A percentile compares a stretch with the other conserved stretches of the same genome.
These are phyloP conservation scores for Drosophila takahashii DNA, from an alignment of 1,140 invertebrate species.

Conservation along the genomic window DNA sequence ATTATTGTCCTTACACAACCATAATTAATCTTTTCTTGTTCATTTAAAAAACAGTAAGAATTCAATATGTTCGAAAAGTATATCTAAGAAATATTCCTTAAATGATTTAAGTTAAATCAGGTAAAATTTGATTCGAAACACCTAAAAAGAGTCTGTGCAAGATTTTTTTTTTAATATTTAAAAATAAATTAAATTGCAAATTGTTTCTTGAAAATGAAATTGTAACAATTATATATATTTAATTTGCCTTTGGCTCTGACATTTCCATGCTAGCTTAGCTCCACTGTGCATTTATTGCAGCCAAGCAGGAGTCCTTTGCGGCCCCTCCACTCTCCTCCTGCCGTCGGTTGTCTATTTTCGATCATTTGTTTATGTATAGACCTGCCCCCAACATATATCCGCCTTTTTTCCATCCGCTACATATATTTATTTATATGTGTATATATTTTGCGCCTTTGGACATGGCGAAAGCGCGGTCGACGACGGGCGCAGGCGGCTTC, in stretches of 20 bases:
- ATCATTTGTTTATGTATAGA: conserved; percentile 71
- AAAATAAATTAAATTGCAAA: no score
- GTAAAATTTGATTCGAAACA: no score
- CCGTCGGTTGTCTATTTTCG: conserved; percentile 70
- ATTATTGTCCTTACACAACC: background rate
- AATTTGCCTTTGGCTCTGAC: background rate
- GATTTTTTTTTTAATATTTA: no score
- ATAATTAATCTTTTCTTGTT: no score
- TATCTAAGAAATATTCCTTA: no score
- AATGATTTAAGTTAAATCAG: no score
- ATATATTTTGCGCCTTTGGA: conserved; percentile 59
- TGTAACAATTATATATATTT: no score
- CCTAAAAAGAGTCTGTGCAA: no score
- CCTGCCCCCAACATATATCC: conserved; percentile 24
- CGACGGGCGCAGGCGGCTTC: conserved; percentile 60
- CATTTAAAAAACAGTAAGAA: no score
- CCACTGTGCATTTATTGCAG: conserved; percentile 29
- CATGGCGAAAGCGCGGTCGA: conserved; percentile 40
- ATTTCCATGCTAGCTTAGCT: background rate
- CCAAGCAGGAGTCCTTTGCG: conserved; percentile 14
- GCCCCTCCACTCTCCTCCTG: conserved; percentile 3
- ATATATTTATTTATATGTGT: conserved; percentile 53
- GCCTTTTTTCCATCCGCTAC: conserved; percentile 15
- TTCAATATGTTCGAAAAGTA: no score
- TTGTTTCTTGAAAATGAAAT: no score